Conservation (phyloP, 2,113 vertebrate species). For the Arothron firmamentum region DNA sequence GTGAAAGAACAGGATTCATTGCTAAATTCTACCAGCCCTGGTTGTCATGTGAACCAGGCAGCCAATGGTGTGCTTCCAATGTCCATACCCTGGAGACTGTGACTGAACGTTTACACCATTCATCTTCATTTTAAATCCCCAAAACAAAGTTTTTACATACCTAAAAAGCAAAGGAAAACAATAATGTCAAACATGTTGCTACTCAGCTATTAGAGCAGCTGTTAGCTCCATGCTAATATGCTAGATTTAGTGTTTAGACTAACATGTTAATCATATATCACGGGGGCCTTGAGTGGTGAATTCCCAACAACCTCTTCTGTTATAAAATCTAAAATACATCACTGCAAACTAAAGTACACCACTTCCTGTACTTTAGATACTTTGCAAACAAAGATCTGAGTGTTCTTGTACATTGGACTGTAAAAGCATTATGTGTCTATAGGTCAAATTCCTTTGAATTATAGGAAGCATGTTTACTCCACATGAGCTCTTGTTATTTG, state of each 20-base stretch:
- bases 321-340: not conserved
- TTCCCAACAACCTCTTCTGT: not conserved
- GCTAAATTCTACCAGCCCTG: too few species aligned
- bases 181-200: not conserved
- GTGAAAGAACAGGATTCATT: too few species aligned
- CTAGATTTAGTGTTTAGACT: not conserved
- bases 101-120: too few species aligned
- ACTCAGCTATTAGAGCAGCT: not conserved
- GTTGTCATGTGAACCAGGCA: too few species aligned
- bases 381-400: not conserved
- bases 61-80: too few species aligned
- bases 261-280: not conserved
- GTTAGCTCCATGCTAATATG: not conserved
- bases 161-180: not conserved
- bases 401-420: not conserved
- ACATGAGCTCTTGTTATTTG: not conserved
- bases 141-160: too few species aligned
- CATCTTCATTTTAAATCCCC: too few species aligned
- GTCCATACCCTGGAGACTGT: too few species aligned
- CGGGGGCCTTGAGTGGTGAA: not conserved
- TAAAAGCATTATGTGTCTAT: not conserved
- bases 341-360: not conserved
- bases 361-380: not conserved
- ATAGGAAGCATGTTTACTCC: not conserved
- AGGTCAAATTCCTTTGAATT: not conserved